These are phyloP conservation scores for Phainopepla nitens DNA, from an alignment of 2,113 vertebrate genomes.

Conservation along the genomic window DNA sequence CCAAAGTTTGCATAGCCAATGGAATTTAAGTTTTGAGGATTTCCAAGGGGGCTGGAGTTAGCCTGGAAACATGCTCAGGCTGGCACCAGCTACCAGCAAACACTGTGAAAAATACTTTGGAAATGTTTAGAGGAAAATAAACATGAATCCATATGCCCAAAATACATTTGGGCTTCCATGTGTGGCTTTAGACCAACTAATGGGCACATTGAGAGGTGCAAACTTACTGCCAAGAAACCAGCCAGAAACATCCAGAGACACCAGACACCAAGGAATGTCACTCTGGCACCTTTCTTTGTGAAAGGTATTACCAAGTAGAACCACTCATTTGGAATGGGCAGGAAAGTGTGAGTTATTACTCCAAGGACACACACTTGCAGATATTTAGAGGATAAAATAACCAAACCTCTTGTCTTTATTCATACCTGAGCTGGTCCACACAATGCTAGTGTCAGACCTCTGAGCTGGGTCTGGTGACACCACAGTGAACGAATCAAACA, in stretches of 20 bases:
- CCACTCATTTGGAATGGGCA: neutral
- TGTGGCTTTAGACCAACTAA: neutral
- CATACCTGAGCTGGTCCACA: neutral
- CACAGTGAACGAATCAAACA: rapidly evolving
- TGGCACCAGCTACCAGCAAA: neutral
- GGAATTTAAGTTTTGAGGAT: neutral
- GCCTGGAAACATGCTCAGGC: neutral
- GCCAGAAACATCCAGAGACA: neutral
- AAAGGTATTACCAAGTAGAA: neutral
- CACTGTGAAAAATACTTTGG: neutral
- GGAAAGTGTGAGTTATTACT: neutral
- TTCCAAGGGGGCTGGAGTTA: neutral
- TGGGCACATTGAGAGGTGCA: rapidly evolving
- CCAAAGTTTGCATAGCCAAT: neutral
- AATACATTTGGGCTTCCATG: neutral
- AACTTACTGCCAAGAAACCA: neutral
- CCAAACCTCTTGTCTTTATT: neutral
- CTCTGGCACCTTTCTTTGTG: neutral
- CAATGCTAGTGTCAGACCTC: neutral
- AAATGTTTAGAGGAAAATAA: neutral
- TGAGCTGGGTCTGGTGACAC: neutral
- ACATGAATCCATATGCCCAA: neutral
- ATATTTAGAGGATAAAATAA: neutral
- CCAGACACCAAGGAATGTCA: neutral
- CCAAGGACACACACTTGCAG: neutral